Evolutionary conservation across 2,888 invertebrate species (phyloP), one percentile per base, ranked within the genome.

Genomic region (Phasia obesa): DNA sequence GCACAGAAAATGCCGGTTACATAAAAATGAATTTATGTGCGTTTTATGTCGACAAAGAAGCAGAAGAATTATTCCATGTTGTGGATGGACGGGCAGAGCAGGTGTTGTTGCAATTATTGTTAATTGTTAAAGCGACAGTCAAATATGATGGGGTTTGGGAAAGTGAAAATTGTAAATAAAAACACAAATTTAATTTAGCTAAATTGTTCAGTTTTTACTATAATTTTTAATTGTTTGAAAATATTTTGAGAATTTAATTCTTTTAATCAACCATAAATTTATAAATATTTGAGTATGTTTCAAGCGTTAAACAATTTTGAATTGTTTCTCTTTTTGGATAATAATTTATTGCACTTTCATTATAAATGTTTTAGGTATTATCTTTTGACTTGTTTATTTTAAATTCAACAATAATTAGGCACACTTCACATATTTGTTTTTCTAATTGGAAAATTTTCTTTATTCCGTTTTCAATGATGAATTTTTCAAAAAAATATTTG

Each of bases 141-240:
- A 74, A 42, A 60, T 62, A 38, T 42, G 27, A 21, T 62, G 60
- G 23, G 44, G 57, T 19, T 57, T 53, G 27, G 23, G 53, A 49
- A 55, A 59, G 51, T 60, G 35, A 78, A 59, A 51, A 42, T 64
- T 55, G 38, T 49, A 74, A 57, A 77, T 38, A 62, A 60, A 85
- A 74, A 83, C 76, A 84, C 84, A 86, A 57, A 42, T 69, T 75
- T 64, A 11, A 78, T 85, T 86, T 86, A 86, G 85, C 85, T 83
- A 67, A 81, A 62, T 59, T 81, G 59, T 62, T 62, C n/a, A 60
- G 17, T 49, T 69, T 27, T 51, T 35, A 19, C 7, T 69, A 19
- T 69, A 3, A 21, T 51, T 53, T 55, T 64, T 17, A 1, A 47
- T 47, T 17, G 4, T 19, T 49, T 55, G 17, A 2, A 57, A 64